These are phyloP conservation scores for Chlorodrepanis virens DNA, from an alignment of 2,113 vertebrate genomes.

Conservation along the genomic window DNA sequence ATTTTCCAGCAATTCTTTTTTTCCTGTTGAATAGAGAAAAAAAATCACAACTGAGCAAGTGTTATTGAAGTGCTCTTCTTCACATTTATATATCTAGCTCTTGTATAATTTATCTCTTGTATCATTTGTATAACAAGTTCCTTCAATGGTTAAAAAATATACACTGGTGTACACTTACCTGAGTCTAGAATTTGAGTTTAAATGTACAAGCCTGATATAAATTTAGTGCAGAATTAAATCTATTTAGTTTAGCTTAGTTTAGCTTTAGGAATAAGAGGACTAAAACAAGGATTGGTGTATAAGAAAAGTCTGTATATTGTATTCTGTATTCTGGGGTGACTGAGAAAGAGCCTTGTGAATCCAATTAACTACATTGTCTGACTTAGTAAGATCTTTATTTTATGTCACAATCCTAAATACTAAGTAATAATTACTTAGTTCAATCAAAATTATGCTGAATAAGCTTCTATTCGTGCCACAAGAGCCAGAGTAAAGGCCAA, in stretches of 20 bases:
- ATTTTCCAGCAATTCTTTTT: not conserved
- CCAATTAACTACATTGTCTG: not conserved
- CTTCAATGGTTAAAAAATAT: not conserved
- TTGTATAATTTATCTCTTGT: not conserved
- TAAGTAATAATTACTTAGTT: not conserved
- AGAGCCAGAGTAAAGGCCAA: not conserved
- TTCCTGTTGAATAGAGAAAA: not conserved
- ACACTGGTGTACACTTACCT: rapidly evolving
- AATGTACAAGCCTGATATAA: not conserved
- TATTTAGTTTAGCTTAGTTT: not conserved
- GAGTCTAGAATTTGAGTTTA: not conserved
- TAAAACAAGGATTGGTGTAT: not conserved
- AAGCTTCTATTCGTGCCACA: not conserved
- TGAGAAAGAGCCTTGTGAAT: not conserved
- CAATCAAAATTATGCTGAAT: not conserved
- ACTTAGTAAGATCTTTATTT: not conserved
- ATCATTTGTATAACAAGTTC: not conserved
- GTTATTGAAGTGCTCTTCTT: not conserved
- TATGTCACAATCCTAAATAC: not conserved
- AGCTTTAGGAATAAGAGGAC: not conserved
- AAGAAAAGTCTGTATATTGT: not conserved
- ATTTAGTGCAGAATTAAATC: not conserved
- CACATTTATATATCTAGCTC: not conserved
- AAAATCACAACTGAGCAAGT: not conserved
- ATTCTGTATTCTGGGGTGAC: not conserved